Evolutionary conservation across 1,140 invertebrate species (phyloP).

Genomic region (Brachionus sp.): DNA sequence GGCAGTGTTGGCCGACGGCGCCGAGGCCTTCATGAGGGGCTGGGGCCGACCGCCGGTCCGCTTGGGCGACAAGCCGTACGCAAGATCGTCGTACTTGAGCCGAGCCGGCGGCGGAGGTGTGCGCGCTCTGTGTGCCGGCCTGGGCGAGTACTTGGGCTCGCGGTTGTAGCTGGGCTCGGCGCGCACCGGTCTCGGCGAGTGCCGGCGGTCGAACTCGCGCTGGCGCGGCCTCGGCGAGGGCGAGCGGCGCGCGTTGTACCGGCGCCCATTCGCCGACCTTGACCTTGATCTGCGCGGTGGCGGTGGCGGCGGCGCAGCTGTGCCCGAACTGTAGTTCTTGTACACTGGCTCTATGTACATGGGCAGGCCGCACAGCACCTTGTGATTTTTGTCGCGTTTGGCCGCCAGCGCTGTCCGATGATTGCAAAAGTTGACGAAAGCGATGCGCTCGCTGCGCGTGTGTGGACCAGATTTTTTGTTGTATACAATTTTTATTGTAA

Average conservation of each 20-base stretch:
- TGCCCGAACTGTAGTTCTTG: background rate
- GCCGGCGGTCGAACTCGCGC: background rate
- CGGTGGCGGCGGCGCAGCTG: background rate
- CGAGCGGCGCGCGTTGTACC: background rate
- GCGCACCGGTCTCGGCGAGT: background rate
- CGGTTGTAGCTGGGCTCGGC: background rate
- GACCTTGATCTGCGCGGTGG: background rate
- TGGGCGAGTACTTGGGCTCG: background rate
- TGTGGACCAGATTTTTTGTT: constrained; percentile 11
- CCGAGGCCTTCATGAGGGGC: background rate
- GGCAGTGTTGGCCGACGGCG: background rate
- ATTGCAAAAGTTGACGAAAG: constrained; percentile 29
- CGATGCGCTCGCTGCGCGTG: background rate
- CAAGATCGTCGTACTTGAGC: background rate
- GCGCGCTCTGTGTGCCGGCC: background rate
- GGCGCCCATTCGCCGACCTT: background rate
- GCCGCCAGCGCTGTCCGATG: background rate
- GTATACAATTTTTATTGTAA: constrained; percentile 37
- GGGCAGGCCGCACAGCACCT: background rate
- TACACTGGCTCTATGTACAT: constrained; percentile 40
- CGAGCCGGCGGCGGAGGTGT: background rate
- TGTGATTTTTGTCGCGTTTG: background rate
- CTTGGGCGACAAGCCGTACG: background rate
- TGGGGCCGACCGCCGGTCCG: background rate
- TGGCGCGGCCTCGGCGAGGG: background rate